Percentiles rank a stretch among this genome's conserved stretches.
These are phyloP conservation scores for Leptinotarsa defecta DNA, from an alignment of 1,140 invertebrate genomes.

Conservation along the genomic window DNA sequence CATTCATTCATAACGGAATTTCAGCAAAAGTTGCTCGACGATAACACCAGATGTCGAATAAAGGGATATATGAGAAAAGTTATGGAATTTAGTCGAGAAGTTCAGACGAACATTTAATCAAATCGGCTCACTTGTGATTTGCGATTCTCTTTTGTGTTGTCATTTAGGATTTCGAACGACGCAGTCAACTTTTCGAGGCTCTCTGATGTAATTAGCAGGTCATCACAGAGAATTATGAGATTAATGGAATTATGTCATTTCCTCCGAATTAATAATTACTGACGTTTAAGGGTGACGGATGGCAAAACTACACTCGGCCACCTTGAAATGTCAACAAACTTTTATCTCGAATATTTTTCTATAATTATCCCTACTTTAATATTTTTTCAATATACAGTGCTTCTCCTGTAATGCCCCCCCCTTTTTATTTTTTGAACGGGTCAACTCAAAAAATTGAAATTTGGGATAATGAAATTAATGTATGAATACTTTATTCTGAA, in stretches of 20 bases:
- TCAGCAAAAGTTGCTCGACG: neutral
- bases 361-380: no score
- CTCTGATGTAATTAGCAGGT: neutral
- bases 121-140: slow-evolving; percentile 5
- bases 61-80: neutral
- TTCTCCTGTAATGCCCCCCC: no score
- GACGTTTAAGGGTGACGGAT: neutral
- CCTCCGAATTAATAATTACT: neutral
- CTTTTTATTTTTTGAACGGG: no score
- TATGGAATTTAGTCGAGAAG: neutral
- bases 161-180: neutral
- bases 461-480: no score
- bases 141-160: neutral
- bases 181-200: neutral
- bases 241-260: neutral
- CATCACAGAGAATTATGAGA: neutral
- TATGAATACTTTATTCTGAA: no score
- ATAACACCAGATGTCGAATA: slow-evolving; percentile 2
- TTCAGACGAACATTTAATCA: neutral
- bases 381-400: no score
- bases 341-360: no score
- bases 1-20: slow-evolving; percentile 4
- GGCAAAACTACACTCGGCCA: neutral
- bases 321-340: no score
- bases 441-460: no score